Evolutionary conservation across 2,113 vertebrate genomes (phyloP).

Genomic region (Datnioides undecimradiatus): DNA sequence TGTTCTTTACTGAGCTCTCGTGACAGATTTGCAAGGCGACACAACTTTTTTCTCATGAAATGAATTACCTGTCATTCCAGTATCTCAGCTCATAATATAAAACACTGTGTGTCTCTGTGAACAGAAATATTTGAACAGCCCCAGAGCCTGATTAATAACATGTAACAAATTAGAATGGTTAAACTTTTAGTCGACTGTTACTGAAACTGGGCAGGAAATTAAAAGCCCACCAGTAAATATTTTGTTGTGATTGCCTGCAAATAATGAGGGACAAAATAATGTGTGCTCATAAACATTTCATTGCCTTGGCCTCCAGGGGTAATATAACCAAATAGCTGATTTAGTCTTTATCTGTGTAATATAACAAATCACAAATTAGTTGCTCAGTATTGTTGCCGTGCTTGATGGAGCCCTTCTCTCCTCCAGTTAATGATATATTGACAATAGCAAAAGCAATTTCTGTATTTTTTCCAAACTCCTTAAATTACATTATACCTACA

Average conservation of each 20-base stretch:
- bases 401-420: constrained; percentile 25
- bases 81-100: background rate
- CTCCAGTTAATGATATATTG: constrained; percentile 36
- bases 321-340: constrained; percentile 61
- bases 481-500: constrained; percentile 24
- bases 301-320: constrained; percentile 30
- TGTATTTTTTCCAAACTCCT: background rate
- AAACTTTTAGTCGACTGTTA: constrained; percentile 47
- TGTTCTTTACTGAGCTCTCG: constrained; percentile 40
- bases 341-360: constrained; percentile 63
- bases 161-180: constrained; percentile 43
- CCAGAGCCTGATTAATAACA: constrained; percentile 14
- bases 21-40: constrained; percentile 39
- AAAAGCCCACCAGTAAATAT: constrained; percentile 66
- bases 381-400: constrained; percentile 36
- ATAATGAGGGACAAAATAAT: constrained; percentile 67
- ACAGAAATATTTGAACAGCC: constrained; percentile 19
- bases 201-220: constrained; percentile 62
- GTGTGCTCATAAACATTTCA: constrained; percentile 68
- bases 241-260: constrained; percentile 61
- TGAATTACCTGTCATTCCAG: constrained; percentile 20
- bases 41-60: constrained; percentile 31
- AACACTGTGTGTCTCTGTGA: background rate
- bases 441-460: constrained; percentile 32
- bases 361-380: constrained; percentile 66